Conservation (phyloP, 2,113 vertebrate genomes). For the Tragelaphus strepsiceros region DNA sequence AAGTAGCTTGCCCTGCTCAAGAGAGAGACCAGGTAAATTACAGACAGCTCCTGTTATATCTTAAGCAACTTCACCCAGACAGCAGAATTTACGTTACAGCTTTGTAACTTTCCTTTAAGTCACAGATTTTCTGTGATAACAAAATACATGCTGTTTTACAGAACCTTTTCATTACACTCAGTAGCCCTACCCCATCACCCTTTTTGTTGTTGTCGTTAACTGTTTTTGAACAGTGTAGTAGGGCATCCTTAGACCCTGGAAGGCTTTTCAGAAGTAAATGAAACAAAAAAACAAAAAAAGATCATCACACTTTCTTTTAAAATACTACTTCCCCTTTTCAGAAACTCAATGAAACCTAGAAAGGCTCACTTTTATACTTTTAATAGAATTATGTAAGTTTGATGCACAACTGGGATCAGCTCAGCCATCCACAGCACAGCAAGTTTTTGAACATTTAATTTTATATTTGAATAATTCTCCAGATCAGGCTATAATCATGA, state of each 20-base stretch:
- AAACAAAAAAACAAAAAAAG: slow-evolving; percentile 66
- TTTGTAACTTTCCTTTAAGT: slow-evolving; percentile 79
- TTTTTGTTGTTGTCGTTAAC: neutral
- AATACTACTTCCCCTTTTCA: slow-evolving; percentile 63
- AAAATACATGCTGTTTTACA: slow-evolving; percentile 71
- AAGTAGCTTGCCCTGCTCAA: neutral
- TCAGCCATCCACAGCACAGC: slow-evolving; percentile 78
- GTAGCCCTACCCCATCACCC: neutral
- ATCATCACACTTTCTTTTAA: slow-evolving; percentile 63
- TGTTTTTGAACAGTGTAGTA: slow-evolving; percentile 40
- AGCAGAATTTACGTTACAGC: slow-evolving; percentile 80
- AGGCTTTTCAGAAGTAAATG: slow-evolving; percentile 63
- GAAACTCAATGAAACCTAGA: slow-evolving; percentile 61
- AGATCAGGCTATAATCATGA: slow-evolving; percentile 85
- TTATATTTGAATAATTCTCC: slow-evolving; percentile 87
- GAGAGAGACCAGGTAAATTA: slow-evolving; percentile 36
- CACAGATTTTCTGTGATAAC: slow-evolving; percentile 75
- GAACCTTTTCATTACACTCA: slow-evolving; percentile 47
- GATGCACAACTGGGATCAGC: slow-evolving; percentile 79
- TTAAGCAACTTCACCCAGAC: slow-evolving; percentile 74
- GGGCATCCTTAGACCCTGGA: slow-evolving; percentile 54
- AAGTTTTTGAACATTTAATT: slow-evolving; percentile 84
- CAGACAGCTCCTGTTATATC: slow-evolving; percentile 73
- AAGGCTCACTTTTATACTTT: slow-evolving; percentile 73
- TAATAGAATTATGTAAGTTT: slow-evolving; percentile 79